Evolutionary conservation across 2,797 vertebrate species (phyloP).

Genomic region (Zalophus californianus): DNA sequence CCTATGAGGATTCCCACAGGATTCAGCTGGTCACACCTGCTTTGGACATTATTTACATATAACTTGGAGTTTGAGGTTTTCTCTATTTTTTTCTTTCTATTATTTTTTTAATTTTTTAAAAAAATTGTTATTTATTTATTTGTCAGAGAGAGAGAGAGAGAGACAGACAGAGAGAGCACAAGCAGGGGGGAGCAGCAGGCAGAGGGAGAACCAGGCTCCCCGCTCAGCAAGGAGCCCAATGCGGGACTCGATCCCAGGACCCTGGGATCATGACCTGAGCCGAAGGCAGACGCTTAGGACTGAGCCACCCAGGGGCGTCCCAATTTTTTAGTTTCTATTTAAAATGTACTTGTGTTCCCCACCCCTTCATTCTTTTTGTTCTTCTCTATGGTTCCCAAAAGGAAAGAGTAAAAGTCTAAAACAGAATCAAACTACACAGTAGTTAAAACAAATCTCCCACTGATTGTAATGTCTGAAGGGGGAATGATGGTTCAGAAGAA

Average conservation of each 20-base stretch:
- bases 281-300: neutral
- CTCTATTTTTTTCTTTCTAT: neutral
- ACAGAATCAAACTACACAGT: neutral
- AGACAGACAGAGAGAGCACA: neutral
- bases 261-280: neutral
- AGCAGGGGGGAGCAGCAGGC: neutral
- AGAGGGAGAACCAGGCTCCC: neutral
- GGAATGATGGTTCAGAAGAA: conserved; percentile 8
- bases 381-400: neutral
- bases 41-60: neutral
- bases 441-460: neutral
- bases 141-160: neutral
- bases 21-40: neutral
- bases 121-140: neutral
- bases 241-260: neutral
- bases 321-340: neutral
- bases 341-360: neutral
- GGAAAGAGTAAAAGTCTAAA: neutral
- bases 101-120: neutral
- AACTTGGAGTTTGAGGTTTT: neutral
- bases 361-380: neutral
- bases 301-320: neutral
- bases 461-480: neutral
- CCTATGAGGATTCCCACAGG: neutral
- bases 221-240: neutral